phyloP scores from a whole-genome alignment of 2,797 vertebrate species.

The Rhinella marina region DNA sequence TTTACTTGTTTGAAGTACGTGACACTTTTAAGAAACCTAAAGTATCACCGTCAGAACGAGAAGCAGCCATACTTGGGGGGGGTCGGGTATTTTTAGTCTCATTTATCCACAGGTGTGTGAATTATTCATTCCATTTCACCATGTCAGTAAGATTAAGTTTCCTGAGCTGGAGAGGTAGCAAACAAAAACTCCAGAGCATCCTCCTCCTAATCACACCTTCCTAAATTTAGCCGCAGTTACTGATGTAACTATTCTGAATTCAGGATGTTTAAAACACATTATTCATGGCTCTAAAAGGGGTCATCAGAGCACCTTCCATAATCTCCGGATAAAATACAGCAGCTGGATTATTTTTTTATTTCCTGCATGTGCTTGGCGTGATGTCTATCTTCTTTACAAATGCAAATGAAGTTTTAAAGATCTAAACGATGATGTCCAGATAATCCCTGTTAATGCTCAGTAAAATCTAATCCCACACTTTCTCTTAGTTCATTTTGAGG shows the following conservation, averaged over 20 bases:
- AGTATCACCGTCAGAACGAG: neutral
- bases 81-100: conserved; percentile 42
- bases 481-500: conserved; percentile 45
- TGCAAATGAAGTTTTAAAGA: conserved; percentile 58
- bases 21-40: conserved; percentile 32
- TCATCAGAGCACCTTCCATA: conserved; percentile 18
- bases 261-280: conserved; percentile 27
- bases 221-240: conserved; percentile 39
- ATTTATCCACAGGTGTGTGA: conserved; percentile 49
- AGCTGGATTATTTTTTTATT: conserved; percentile 32
- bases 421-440: conserved; percentile 54
- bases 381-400: conserved; percentile 46
- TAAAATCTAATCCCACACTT: conserved; percentile 56
- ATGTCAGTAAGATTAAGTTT: conserved; percentile 49
- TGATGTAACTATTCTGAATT: conserved; percentile 11
- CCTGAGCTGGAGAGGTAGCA: conserved; percentile 25
- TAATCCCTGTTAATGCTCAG: conserved; percentile 58
- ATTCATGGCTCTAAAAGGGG: conserved; percentile 6
- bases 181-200: conserved; percentile 23
- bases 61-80: conserved; percentile 5
- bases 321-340: conserved; percentile 37
- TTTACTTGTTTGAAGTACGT: neutral
- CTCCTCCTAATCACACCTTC: conserved; percentile 7
- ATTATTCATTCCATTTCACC: conserved; percentile 47
- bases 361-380: conserved; percentile 33